Percentiles rank a stretch among this genome's conserved stretches.
These are phyloP conservation scores for Corydoras sp. DNA, from an alignment of 2,113 vertebrate genomes.

Conservation along the genomic window DNA sequence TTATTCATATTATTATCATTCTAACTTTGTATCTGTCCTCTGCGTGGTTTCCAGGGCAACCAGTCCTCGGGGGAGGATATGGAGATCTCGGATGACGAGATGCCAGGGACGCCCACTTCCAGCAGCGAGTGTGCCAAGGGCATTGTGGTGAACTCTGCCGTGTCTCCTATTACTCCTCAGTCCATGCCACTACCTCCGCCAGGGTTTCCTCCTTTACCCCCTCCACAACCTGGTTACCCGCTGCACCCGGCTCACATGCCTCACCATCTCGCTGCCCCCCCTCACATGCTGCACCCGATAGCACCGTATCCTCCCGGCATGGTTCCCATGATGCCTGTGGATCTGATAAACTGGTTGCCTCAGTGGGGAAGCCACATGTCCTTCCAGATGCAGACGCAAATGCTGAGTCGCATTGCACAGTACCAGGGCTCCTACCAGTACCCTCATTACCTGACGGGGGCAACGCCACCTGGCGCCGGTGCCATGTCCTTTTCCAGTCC, in stretches of 20 bases:
- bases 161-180: conserved; percentile 70
- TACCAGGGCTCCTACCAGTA: conserved; percentile 79
- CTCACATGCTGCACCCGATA: conserved; percentile 76
- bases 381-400: conserved; percentile 99
- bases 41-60: conserved; percentile 64
- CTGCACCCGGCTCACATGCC: conserved; percentile 62
- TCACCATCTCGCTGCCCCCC: conserved; percentile 58
- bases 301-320: conserved; percentile 76
- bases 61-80: conserved; percentile 97
- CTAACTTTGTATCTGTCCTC: not conserved
- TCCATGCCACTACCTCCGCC: conserved; percentile 75
- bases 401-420: conserved; percentile 95
- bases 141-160: conserved; percentile 84
- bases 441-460: conserved; percentile 73
- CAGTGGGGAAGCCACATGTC: conserved; percentile 96
- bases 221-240: conserved; percentile 65
- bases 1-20: not conserved
- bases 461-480: not conserved
- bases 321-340: conserved; percentile 87
- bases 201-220: conserved; percentile 76
- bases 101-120: conserved; percentile 78
- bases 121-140: conserved; percentile 83
- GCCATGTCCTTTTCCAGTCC: conserved; percentile 75
- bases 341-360: conserved; percentile 83
- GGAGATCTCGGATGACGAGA: conserved; percentile 97